Conservation (phyloP, 1,140 invertebrate genomes). For the Cydia pomonella region DNA sequence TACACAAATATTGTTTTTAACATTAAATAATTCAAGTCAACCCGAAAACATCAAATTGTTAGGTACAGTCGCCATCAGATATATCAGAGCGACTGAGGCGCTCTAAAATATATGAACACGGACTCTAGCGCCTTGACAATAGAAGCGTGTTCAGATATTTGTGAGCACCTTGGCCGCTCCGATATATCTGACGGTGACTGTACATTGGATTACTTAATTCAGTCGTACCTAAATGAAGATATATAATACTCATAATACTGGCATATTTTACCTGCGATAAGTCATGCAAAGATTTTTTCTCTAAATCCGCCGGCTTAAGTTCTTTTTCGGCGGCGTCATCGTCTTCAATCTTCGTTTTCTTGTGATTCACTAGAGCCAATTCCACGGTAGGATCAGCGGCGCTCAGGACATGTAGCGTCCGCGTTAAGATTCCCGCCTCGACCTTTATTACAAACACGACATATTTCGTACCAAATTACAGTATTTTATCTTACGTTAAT, state of each 20-base stretch:
- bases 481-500: too few species aligned
- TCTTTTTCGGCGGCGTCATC: constrained; percentile 61
- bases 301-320: constrained; percentile 57
- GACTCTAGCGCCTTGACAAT: too few species aligned
- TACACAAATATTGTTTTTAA: too few species aligned
- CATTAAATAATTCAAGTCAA: not conserved
- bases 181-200: too few species aligned
- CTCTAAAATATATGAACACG: too few species aligned
- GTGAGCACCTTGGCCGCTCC: too few species aligned
- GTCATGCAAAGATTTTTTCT: constrained; percentile 74
- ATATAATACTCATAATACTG: not conserved
- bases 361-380: constrained; percentile 77
- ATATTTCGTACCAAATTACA: not conserved
- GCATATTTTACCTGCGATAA: constrained; percentile 69
- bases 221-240: too few species aligned
- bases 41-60: too few species aligned
- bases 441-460: constrained; percentile 52
- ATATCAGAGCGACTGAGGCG: too few species aligned
- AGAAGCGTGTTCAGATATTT: too few species aligned
- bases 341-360: constrained; percentile 76
- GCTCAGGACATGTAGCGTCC: constrained; percentile 73
- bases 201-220: not conserved
- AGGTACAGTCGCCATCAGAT: too few species aligned
- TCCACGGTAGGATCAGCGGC: constrained; percentile 74
- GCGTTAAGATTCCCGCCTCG: constrained; percentile 71